Evolutionary conservation across 1,140 invertebrate genomes (phyloP).

Genomic region (Drosophila ambigua): DNA sequence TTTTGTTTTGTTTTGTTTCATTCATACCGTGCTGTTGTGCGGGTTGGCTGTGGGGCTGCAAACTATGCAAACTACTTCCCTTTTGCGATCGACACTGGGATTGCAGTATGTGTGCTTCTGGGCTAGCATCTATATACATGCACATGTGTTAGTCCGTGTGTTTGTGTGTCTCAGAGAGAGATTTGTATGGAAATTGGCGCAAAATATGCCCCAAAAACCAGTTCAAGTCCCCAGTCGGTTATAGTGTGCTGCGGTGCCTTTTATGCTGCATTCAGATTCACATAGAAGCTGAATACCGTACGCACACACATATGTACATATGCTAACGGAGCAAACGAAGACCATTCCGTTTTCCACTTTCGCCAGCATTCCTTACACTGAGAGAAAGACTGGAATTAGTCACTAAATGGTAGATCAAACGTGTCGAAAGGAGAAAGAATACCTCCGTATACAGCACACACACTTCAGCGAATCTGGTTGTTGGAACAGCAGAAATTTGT

Average conservation of each 20-base stretch:
- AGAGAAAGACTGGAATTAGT: too few species aligned
- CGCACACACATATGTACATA: not conserved
- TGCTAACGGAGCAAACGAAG: not conserved
- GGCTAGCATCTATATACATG: not conserved
- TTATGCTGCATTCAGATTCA: constrained; percentile 34
- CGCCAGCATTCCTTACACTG: constrained; percentile 15
- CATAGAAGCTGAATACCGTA: constrained; percentile 9
- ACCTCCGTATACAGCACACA: too few species aligned
- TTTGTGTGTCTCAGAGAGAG: constrained; percentile 17
- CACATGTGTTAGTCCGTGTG: constrained; percentile 23
- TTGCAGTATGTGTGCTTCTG: too few species aligned
- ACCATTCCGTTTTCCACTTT: constrained; percentile 11
- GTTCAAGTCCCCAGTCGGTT: constrained; percentile 55
- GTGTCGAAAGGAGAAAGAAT: not conserved
- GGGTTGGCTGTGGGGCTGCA: not conserved
- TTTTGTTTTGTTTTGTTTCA: constrained; percentile 65
- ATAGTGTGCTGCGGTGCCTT: constrained; percentile 45
- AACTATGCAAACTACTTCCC: constrained; percentile 51
- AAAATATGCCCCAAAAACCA: constrained; percentile 71
- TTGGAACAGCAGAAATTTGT: constrained; percentile 22
- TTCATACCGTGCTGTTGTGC: constrained; percentile 46
- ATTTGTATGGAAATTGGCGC: constrained; percentile 77
- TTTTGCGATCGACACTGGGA: constrained; percentile 61
- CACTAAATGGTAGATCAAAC: too few species aligned
- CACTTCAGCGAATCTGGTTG: not conserved